Base-by-base conservation (phyloP, 2,797 vertebrate species). In the Protonibea diacanthus region DNA sequence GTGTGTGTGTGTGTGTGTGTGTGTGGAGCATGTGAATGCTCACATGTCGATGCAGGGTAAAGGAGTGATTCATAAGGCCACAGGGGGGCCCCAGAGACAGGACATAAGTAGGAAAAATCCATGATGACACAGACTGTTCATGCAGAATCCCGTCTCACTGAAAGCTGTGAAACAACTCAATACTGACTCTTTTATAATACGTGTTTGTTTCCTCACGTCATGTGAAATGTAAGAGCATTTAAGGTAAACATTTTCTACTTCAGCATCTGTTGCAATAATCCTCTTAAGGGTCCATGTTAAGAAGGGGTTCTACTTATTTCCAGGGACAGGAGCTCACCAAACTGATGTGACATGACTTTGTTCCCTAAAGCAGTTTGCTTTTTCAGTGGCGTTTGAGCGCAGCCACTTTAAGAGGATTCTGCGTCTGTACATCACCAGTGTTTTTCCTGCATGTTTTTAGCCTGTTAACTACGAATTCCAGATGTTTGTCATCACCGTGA, bases 61-160 rank as follows among this genome's bases (percentile, higher is more conserved):
- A 75, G 80, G 88, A 92, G 80, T 91, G 87, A 92, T 79, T 84
- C 81, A 83, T 65, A 45, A 93, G 91, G 92, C 94, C 94, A 95
- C 94, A 93, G 89, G 94, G 92, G 94, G 94, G 94, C 92, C 90
- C 92, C 92, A 95, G 90, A 95, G 93, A 94, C 91, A 82, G 87
- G 71, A 77, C 84, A 84, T 77, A 56, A 85, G 67, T 76, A 88
- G 80, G 56, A 8, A 57, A 59, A 33, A 71, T 64, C 68, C 78
- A 75, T 42, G 21, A 74, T 59, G 80, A 79, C 71, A 78, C 60
- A 70, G 23, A 20, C 65, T 60, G 65, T 44, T 51, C 23, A 48
- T 66, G 45, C 59, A 61, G 10, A 59, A 51, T 33, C 62, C 1
- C 49, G 44, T 76, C 66, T 76, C 44, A 51, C 23, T 48, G 10